Percentiles rank a stretch among this genome's conserved stretches.
phyloP scores from a whole-genome alignment of 2,888 invertebrate genomes.

The Sinodicranocentrus sp. region DNA sequence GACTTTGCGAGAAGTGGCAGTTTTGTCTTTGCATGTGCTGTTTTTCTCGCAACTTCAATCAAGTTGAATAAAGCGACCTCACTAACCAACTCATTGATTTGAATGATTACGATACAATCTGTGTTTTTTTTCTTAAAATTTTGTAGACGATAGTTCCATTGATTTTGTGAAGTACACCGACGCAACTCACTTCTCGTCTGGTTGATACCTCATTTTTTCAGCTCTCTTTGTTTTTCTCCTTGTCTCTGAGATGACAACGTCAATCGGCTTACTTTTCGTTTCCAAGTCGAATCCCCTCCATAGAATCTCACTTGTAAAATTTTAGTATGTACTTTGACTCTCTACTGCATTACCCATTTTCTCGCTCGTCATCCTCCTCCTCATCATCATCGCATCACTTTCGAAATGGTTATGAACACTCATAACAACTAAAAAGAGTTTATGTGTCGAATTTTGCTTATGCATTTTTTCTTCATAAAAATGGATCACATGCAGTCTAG shows the following conservation, averaged over 20 bases:
- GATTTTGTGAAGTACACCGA: too few relatives aligned
- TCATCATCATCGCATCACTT: background rate
- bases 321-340: too few relatives aligned
- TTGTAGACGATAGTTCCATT: too few relatives aligned
- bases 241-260: constrained; percentile 6
- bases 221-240: constrained; percentile 16
- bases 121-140: too few relatives aligned
- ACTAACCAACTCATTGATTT: too few relatives aligned
- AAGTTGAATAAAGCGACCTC: too few relatives aligned
- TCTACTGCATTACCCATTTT: too few relatives aligned
- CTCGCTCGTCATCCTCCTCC: background rate
- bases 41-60: too few relatives aligned
- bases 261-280: constrained; percentile 4
- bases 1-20: too few relatives aligned
- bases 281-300: background rate
- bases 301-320: background rate
- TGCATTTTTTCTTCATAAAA: background rate
- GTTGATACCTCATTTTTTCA: background rate
- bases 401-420: constrained; percentile 2
- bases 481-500: background rate
- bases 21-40: too few relatives aligned
- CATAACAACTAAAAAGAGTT: background rate
- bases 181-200: background rate
- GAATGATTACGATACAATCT: background rate
- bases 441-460: background rate